Base-by-base conservation (phyloP, 2,113 vertebrate genomes). In the Sporophila hypoxantha region DNA sequence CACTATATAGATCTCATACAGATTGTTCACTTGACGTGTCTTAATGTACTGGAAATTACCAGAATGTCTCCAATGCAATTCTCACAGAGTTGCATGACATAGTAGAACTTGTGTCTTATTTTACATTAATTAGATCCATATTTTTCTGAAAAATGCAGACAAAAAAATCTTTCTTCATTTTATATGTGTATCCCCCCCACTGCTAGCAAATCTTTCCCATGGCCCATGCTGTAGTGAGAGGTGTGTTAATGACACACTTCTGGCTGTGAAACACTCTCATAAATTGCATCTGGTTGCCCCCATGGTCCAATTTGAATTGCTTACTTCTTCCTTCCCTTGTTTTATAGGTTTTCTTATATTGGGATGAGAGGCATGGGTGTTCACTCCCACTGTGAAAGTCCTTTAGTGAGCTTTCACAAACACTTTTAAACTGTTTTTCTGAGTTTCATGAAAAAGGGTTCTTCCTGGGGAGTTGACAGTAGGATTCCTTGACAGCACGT, bases 301-400 rank as follows among this genome's bases (percentile, higher is more conserved):
- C 0, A 3, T 19, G 26, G 77, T 88, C 61, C 83, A 71, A 57
- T 80, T 61, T 52, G 19, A 70, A 32, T 57, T 75, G 32, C 50
- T 92, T 88, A 67, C 61, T 65, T 94, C 82, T 95, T 91, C 34
- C 8, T 85, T 50, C 49, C 26, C 17, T 85, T 61, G 46, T 77
- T 88, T 92, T 86, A 61, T 46, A 44, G 7, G 4, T 56, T 80
- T 71, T 76, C 41, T 65, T 60, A 7, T 50, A 23, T 2, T 49
- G 17, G 20, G 39, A 67, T 37, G 16, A 65, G 69, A 71, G n/a
- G 32, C 30, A 3, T 26, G 50, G 34, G 4, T 30, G 20, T 61
- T 77, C 46, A 44, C 30, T 59, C 30, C 61, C 7, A 8, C 73
- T 78, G 41, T 44, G 69, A 57, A 85, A 91, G 68, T 46, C 37